Base-by-base conservation (phyloP, 2,797 vertebrate species). In the Lutjanus campechanus region DNA sequence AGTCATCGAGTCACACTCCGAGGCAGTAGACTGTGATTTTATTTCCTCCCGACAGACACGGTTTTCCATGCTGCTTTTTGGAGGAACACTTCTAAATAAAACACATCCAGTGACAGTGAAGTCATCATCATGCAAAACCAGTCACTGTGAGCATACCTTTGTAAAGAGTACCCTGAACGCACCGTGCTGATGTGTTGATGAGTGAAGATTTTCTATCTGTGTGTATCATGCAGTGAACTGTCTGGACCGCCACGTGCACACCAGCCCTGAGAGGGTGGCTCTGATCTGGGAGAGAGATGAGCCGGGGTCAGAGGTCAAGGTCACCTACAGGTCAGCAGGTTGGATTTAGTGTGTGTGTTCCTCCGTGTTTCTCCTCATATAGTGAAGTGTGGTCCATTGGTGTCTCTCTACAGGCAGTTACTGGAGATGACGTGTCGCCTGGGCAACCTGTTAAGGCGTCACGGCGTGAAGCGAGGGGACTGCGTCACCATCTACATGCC, bases 231-330 rank as follows among this genome's bases (percentile, higher is more conserved):
- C 51, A 99, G 98, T 97, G n/a, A 99, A 98, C 89, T 99, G 98
- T 90, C 93, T 99, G 95, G 98, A 99, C 89, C 97, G 95, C 8
- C 98, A 99, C 0, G 97, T 95, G 0, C 94, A 92, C 78, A 96
- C 93, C 58, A 93, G 92, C 84, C 97, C 98, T 0, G 89, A 98
- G 79, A 96, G 92, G 79, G 89, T 98, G 65, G 98, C 97, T 68
- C 94, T 99, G 89, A 97, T 99, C 60, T 99, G 98, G 98, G 98
- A 99, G 93, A 96, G 92, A 79, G 98, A 99, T 79, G 97, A 99
- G 55, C 96, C 95, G 7, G 97, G 97, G 65, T 97, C 96, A 9
- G 97, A 97, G 91, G 96, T 97, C 85, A 95, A 91, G 60, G 89
- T 99, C 90, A 98, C 97, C 0, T 99, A 99, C 95, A 96, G 97